Evolutionary conservation across 2,797 vertebrate species (phyloP), one percentile per base, ranked within the genome.

Genomic region (Brachymystax lenok): DNA sequence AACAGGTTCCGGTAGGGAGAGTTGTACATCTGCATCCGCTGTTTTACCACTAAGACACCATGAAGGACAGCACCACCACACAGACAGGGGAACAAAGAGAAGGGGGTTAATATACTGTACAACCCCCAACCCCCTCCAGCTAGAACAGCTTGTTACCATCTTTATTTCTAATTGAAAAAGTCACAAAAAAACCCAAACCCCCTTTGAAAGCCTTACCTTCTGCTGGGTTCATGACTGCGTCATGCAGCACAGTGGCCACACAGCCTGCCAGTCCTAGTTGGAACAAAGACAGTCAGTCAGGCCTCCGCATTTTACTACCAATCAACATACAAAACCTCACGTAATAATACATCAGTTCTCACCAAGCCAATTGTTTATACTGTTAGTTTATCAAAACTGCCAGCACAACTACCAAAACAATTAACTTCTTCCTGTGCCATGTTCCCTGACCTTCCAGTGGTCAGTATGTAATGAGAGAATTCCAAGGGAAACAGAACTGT

Each of bases 1-100:
- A 86, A 92, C 52, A 97, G 96, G 0, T 96, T 95, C 33, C 87
- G 91, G 92, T 99, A 96, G 0, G 98, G 98, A 0, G 98, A 99
- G 90, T 97, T 96, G 90, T 97, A 99, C 97, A 99, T 99, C 93
- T 99, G 98, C 95, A 99, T 95, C 56, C 98, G 90, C 83, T 99
- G 98, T 90, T 99, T 99, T 82, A 99, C 96, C 85, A 99, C 98
- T 99, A 92, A 46, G 13, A 14, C 30, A 17, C 24, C 40, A 40
- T 0, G 52, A 69, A 74, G 14, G 64, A 54, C 77, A 70, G 87
- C 40, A 63, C 27, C 19, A 6, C 30, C 5, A 66, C 28, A 61
- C 7, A 46, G 7, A 59, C 30, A 33, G 24, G 52, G 21, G 30
- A 13, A 28, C 10, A 17, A 21, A 46, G 40, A 46, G 40, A 46